Base-by-base conservation (phyloP, 2,888 invertebrate genomes). In the Sinohyriopsis cumingii region DNA sequence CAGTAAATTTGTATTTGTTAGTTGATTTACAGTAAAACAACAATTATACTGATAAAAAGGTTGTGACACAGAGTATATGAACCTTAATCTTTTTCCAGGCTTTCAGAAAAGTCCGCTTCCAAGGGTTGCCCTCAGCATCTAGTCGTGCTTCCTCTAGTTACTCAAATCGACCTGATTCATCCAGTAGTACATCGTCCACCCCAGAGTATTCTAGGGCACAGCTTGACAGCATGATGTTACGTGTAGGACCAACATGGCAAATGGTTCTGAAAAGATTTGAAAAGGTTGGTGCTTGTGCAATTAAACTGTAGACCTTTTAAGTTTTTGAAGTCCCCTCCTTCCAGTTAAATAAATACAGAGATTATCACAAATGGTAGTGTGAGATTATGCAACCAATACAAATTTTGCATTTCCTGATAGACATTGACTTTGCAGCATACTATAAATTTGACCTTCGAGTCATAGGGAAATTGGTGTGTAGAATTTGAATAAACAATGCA, bases 51-150 rank as follows among this genome's bases (percentile, higher is more conserved):
- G 54, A 4, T 59, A 12, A n/a, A 59, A 3, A 12, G 2, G 12
- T 24, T 57, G 59, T 57, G n/a, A 28, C 20, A 61, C 3, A 15
- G 5, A 19, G 12, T 15, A 45, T 45, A 45, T 45, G 45, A 15
- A 45, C 45, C 45, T 15, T 45, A 45, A 45, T 45, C 54, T 24
- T 63, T 61, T 74, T 72, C n/a, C 73, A 87, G 87, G 84, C 84
- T 54, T 86, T 86, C 74, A 81, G 85, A 3, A 80, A 78, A 54
- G 87, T 88, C 25, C 81, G 82, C 73, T 88, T 88, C 81, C 82
- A 83, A 61, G 87, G 86, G 19, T 76, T 84, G 65, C 84, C 84
- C 6, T 85, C 86, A 1, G 68, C 84, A 60, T 83, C 86, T 61
- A 84, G 83, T 73, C 82, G 82, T 18, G 78, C 80, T 63, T 78